Evolutionary conservation across 2,113 vertebrate genomes (phyloP), one percentile per base, ranked within the genome.

Genomic region (Tupaia chinensis): DNA sequence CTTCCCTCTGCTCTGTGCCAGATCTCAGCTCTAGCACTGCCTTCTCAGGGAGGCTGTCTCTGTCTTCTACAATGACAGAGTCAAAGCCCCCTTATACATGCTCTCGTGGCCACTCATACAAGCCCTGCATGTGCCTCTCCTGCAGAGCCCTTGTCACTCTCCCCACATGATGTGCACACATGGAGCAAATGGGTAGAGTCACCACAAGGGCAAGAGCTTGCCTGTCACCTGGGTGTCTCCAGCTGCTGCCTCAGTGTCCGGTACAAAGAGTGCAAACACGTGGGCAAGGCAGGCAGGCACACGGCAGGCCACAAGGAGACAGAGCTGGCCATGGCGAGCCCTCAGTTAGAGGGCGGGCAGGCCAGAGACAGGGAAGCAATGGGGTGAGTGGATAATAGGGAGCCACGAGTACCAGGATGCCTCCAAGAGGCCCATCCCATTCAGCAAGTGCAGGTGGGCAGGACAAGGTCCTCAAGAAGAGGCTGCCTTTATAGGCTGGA

Each of bases 141-240:
- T 20, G 3, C 54, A 34, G 6, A 68, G 69, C 29, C 60, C 34
- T 54, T 8, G 54, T 15, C n/a, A 10, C 44, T 70, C 69, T 68
- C n/a, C n/a, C 65, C 16, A 25, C 65, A 53, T 69, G 25, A 56
- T 11, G 0, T 0, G 0, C 6, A 29, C 6, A 0, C 32, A 17
- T 11, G 10, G 17, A 20, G 34, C 76, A 73, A 69, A 25, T 1
- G 5, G 61, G 25, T 53, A 1, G 15, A 27, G 65, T 61, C 44
- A 19, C 72, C 54, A 9, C 20, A 5, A 70, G 92, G 34, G 53
- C 13, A 90, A 68, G 25, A 32, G n/a, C 0, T 0, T 4, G 2
- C 7, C 23, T 17, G 32, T 16, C 58, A 22, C 70, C n/a, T 9
- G 82, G 66, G 56, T 32, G 0, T 27, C 1, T 19, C 87, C 25